Conservation (phyloP, 2,888 invertebrate species). For the Polylopha cassiicola region DNA sequence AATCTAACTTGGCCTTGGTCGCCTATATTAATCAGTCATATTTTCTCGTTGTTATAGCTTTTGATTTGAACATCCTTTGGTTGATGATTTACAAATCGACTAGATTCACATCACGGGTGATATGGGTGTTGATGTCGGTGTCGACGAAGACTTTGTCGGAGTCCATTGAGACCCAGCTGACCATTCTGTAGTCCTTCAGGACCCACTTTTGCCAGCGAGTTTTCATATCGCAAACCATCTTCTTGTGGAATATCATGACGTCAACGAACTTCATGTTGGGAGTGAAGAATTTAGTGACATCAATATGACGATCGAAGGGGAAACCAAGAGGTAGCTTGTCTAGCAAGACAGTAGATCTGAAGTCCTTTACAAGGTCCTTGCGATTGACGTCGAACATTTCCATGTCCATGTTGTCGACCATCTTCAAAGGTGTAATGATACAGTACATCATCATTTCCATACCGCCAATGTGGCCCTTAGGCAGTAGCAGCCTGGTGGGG, state of each 20-base stretch:
- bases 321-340: constrained; percentile 83
- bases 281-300: constrained; percentile 77
- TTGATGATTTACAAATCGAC: constrained; percentile 27
- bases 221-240: constrained; percentile 63
- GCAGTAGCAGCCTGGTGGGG: constrained; percentile 83
- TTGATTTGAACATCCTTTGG: neutral
- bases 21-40: too few species aligned
- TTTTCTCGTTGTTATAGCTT: constrained; percentile 7
- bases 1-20: too few species aligned
- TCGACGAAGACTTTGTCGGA: constrained; percentile 46
- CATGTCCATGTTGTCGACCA: constrained; percentile 58
- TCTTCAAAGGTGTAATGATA: constrained; percentile 75
- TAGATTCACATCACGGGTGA: constrained; percentile 28
- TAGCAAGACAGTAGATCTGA: constrained; percentile 60
- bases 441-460: constrained; percentile 80
- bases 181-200: constrained; percentile 51
- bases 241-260: constrained; percentile 80
- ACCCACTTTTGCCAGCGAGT: constrained; percentile 61
- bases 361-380: constrained; percentile 60
- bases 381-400: constrained; percentile 60
- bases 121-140: constrained; percentile 40
- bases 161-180: constrained; percentile 43
- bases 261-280: constrained; percentile 83
- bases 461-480: constrained; percentile 82
- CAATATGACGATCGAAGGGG: constrained; percentile 84